Conservation (phyloP, 2,888 invertebrate species). For the Dimorphilus gyrociliatus region DNA sequence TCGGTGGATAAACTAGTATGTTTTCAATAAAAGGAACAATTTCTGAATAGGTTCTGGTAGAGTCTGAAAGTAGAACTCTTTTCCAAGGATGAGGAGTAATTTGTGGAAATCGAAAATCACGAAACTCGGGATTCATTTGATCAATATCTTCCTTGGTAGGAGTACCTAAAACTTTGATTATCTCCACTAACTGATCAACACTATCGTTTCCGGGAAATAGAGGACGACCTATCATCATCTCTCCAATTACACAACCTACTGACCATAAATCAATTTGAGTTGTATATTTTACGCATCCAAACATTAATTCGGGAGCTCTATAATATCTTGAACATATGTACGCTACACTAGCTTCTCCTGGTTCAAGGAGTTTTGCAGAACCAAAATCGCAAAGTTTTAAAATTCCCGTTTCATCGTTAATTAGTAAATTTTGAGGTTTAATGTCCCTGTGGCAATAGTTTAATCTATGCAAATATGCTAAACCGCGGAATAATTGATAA, state of each 20-base stretch:
- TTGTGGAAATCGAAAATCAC: slow-evolving; percentile 4
- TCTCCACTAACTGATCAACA: slow-evolving; percentile 8
- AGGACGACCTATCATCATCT: slow-evolving; percentile 5
- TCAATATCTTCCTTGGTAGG: no score
- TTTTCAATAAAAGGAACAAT: no score
- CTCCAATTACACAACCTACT: slow-evolving; percentile 8
- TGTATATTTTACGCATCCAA: not conserved
- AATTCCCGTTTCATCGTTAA: not conserved
- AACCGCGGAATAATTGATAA: slow-evolving; percentile 1
- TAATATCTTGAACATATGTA: slow-evolving; percentile 1
- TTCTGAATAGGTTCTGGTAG: no score
- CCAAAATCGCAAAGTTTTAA: slow-evolving; percentile 1
- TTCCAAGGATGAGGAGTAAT: no score
- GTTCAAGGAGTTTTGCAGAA: not conserved
- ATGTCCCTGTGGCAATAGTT: not conserved
- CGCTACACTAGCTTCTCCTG: not conserved
- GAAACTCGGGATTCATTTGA: slow-evolving; percentile 7
- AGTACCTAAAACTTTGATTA: slow-evolving; percentile 8
- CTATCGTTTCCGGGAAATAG: slow-evolving; percentile 6
- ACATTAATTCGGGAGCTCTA: slow-evolving; percentile 2
- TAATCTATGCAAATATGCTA: not conserved
- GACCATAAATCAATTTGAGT: slow-evolving; percentile 7
- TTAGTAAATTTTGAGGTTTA: slow-evolving; percentile 1
- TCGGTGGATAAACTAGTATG: no score
- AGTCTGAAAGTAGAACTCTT: no score